Evolutionary conservation across 2,888 invertebrate genomes (phyloP), one percentile per base, ranked within the genome.

Genomic region (Drosophila tanythrix): DNA sequence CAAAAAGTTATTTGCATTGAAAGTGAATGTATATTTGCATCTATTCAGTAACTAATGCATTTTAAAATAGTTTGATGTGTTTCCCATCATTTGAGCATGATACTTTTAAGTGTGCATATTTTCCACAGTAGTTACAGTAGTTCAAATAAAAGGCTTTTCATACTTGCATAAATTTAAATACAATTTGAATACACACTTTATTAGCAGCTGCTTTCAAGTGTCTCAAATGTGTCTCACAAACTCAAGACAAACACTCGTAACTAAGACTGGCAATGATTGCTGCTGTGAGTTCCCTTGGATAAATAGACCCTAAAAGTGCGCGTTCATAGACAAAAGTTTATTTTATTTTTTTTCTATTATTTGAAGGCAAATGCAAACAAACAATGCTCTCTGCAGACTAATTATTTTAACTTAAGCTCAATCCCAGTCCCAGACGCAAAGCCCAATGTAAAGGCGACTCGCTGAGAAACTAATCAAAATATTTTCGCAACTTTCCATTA

Each of bases 401-500:
- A 87, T 87, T 87, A 87, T 87, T 90, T 87, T 87, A 87, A 89
- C 88, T 73, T 25, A 51, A 43, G 38, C 51, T 40, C 35, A 55
- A 57, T 31, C 53, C 60, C 64, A 70, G 27, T 60, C 51, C 25
- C 74, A 73, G 31, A 48, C 27, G 43, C 59, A 56, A n/a, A 31
- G 33, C 36, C 63, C 36, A 58, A 48, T 53, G 59, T 51, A 51
- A 76, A 57, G 66, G 38, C 38, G 55, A 36, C 36, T 50, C 31
- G 29, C 66, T 48, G 69, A 76, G 87, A 87, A 87, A 87, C 87
- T 87, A 87, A 87, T 87, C 87, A 87, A 87, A 87, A 87, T 87
- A 88, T 87, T 87, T 90, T 90, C 84, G 88, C 90, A 87, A 89
- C 88, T 87, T 87, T 90, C 89, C 88, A 90, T 90, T 86, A 86